These are phyloP conservation scores for Maniola jurtina DNA, from an alignment of 1,140 invertebrate genomes.

Conservation along the genomic window DNA sequence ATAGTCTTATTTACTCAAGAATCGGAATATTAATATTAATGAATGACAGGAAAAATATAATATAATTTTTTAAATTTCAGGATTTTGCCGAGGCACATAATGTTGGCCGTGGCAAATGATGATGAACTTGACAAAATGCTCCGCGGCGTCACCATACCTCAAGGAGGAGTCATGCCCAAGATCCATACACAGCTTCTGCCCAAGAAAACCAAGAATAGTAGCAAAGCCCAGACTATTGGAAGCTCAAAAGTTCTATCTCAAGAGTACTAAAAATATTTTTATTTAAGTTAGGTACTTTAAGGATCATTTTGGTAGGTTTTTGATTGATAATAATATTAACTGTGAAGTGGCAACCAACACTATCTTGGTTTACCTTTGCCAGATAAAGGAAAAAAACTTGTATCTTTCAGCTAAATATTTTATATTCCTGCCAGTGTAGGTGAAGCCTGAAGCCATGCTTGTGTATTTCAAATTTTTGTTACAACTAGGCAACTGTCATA, in stretches of 20 bases:
- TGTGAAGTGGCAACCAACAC: too few relatives aligned
- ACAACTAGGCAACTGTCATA: too few relatives aligned
- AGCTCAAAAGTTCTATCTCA: not conserved
- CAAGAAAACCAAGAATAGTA: constrained; percentile 77
- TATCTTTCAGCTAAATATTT: too few relatives aligned
- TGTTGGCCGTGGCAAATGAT: constrained; percentile 89
- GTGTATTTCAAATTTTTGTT: too few relatives aligned
- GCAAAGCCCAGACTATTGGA: not conserved
- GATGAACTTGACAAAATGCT: constrained; percentile 89
- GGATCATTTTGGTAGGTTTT: too few relatives aligned
- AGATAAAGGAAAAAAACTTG: too few relatives aligned
- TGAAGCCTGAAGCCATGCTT: too few relatives aligned
- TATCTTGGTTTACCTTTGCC: too few relatives aligned
- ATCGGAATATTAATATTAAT: too few relatives aligned
- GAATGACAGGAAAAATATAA: not conserved
- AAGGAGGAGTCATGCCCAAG: constrained; percentile 88
- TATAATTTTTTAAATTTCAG: constrained; percentile 50
- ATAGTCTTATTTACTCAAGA: too few relatives aligned
- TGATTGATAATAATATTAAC: too few relatives aligned
- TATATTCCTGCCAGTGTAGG: too few relatives aligned
- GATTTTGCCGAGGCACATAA: constrained; percentile 88
- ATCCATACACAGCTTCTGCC: constrained; percentile 86
- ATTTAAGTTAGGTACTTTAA: not conserved
- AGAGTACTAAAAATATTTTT: not conserved
- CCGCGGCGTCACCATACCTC: constrained; percentile 87